Evolutionary conservation across 2,113 vertebrate genomes (phyloP).

Genomic region (Desmodus rotundus): DNA sequence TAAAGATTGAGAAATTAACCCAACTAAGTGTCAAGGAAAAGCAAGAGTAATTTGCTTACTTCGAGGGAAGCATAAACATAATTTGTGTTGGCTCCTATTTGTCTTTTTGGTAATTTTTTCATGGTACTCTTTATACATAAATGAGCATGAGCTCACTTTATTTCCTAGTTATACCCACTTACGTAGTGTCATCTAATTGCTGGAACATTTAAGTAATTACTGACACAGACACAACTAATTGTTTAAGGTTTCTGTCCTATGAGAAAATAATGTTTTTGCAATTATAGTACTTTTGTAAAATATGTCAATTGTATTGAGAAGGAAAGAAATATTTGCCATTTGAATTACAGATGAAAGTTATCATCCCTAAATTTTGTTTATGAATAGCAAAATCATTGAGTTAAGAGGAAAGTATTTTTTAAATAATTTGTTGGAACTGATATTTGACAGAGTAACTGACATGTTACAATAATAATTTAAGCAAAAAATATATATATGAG

Average conservation of each 20-base stretch:
- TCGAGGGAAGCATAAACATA: neutral
- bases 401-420: conserved; percentile 15
- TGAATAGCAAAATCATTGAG: conserved; percentile 2
- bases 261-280: conserved; percentile 32
- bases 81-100: neutral
- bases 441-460: neutral
- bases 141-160: conserved; percentile 48
- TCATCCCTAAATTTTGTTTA: conserved; percentile 29
- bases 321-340: conserved; percentile 24
- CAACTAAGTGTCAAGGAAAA: neutral
- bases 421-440: conserved; percentile 13
- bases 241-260: conserved; percentile 16
- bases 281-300: conserved; percentile 29
- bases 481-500: neutral
- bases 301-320: conserved; percentile 17
- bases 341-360: conserved; percentile 19
- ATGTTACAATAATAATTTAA: neutral
- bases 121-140: neutral
- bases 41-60: neutral
- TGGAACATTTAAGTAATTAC: conserved; percentile 1
- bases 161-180: neutral
- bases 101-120: conserved; percentile 4
- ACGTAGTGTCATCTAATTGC: neutral
- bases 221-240: neutral
- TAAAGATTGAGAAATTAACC: neutral